phyloP scores from a whole-genome alignment of 1,140 invertebrate genomes.

The Notospermus geniculatus region DNA sequence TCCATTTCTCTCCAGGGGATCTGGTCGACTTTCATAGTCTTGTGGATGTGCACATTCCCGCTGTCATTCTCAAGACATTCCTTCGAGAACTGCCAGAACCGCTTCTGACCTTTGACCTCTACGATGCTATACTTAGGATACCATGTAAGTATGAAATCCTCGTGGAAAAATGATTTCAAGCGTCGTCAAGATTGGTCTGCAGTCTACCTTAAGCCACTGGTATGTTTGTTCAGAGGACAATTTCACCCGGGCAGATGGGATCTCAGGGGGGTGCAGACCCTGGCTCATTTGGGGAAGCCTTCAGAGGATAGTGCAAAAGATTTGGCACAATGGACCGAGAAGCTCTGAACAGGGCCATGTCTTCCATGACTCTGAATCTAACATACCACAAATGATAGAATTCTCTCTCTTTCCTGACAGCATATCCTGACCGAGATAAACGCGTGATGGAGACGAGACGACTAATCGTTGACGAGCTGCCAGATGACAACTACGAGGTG shows the following conservation, averaged over 20 bases:
- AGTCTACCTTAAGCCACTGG: no score
- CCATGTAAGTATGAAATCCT: slow-evolving; percentile 68
- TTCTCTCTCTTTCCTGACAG: neutral
- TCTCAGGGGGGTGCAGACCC: no score
- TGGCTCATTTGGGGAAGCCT: no score
- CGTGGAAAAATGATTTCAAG: no score
- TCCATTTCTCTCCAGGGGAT: slow-evolving; percentile 32
- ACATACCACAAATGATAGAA: no score
- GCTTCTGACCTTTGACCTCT: slow-evolving; percentile 89
- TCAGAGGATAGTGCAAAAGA: no score
- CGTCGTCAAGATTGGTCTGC: no score
- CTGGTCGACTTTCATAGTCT: slow-evolving; percentile 68
- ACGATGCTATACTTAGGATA: slow-evolving; percentile 90
- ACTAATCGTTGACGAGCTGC: slow-evolving; percentile 84
- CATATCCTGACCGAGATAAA: slow-evolving; percentile 65
- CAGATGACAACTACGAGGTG: slow-evolving; percentile 86
- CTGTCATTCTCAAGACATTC: slow-evolving; percentile 92
- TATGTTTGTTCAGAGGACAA: no score
- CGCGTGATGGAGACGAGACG: slow-evolving; percentile 81
- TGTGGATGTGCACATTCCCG: slow-evolving; percentile 85
- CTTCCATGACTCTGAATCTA: no score
- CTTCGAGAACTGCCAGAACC: slow-evolving; percentile 91
- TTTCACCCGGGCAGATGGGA: no score
- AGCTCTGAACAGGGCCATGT: no score
- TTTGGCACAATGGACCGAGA: no score